phyloP scores from a whole-genome alignment of 2,113 vertebrate genomes.

The Crotophaga sulcirostris region DNA sequence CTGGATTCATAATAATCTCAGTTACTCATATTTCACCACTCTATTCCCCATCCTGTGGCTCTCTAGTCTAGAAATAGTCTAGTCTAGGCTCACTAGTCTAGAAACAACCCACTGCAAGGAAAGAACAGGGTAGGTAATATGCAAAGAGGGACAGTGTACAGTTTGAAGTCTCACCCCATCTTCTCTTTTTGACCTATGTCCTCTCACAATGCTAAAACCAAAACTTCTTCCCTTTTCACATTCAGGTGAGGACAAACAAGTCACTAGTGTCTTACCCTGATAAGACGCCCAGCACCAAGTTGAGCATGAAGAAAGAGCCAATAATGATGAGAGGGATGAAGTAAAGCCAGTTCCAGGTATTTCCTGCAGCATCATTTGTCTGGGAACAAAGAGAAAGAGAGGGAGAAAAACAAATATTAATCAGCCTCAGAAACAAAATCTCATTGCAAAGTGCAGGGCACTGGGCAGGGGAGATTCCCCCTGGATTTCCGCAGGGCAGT shows the following conservation, averaged over 20 bases:
- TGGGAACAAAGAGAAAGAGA: constrained; percentile 53
- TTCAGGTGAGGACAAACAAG: neutral
- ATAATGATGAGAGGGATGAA: constrained; percentile 97
- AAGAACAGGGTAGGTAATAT: rapidly evolving
- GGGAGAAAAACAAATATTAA: neutral
- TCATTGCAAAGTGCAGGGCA: neutral
- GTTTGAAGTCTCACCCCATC: neutral
- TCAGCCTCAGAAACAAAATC: neutral
- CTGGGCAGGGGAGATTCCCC: neutral
- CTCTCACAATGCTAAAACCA: neutral
- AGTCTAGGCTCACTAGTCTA: too few species aligned
- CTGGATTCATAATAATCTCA: neutral
- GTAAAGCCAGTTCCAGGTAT: constrained; percentile 95
- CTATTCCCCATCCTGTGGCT: neutral
- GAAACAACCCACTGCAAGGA: neutral
- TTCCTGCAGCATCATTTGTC: constrained; percentile 94
- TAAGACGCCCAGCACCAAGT: constrained; percentile 91
- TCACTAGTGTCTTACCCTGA: constrained; percentile 83
- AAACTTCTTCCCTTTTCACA: neutral
- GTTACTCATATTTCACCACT: neutral
- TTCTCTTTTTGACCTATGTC: neutral
- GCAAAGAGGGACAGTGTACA: neutral
- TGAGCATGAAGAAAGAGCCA: constrained; percentile 97
- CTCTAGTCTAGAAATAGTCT: too few species aligned
- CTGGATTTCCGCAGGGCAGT: neutral